Conservation (phyloP, 1,140 invertebrate genomes). For the Nomia melanderi region DNA sequence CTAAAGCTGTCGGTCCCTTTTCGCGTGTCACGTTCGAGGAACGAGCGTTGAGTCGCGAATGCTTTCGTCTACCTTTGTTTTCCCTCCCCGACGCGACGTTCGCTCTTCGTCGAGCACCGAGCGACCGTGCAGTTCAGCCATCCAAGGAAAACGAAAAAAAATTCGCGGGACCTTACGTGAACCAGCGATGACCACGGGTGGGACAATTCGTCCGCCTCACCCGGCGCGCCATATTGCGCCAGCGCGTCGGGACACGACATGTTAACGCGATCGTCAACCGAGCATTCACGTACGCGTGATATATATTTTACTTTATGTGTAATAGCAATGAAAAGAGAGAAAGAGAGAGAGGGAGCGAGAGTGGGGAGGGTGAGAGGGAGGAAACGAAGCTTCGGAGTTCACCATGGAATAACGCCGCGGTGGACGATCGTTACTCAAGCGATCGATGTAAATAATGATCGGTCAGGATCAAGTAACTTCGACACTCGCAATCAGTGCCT, state of each 20-base stretch:
- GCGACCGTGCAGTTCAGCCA: constrained; percentile 9
- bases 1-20: constrained; percentile 40
- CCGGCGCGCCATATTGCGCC: not conserved
- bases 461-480: constrained; percentile 32
- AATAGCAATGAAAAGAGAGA: not conserved
- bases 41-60: not conserved
- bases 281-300: not conserved
- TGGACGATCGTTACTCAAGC: constrained; percentile 18
- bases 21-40: not conserved
- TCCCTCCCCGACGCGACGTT: not conserved
- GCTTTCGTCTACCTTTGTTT: too few species aligned
- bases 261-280: not conserved
- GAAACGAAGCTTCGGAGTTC: not conserved
- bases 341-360: not conserved
- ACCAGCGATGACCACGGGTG: not conserved
- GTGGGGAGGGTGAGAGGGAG: not conserved
- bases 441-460: constrained; percentile 25
- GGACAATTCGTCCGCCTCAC: not conserved
- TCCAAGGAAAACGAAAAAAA: not conserved
- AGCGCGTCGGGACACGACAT: not conserved
- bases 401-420: not conserved
- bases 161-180: not conserved
- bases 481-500: constrained; percentile 52
- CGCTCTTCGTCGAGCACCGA: not conserved
- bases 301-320: constrained; percentile 5